Evolutionary conservation across 2,888 invertebrate genomes (phyloP).

Genomic region (Proisotoma minuta): DNA sequence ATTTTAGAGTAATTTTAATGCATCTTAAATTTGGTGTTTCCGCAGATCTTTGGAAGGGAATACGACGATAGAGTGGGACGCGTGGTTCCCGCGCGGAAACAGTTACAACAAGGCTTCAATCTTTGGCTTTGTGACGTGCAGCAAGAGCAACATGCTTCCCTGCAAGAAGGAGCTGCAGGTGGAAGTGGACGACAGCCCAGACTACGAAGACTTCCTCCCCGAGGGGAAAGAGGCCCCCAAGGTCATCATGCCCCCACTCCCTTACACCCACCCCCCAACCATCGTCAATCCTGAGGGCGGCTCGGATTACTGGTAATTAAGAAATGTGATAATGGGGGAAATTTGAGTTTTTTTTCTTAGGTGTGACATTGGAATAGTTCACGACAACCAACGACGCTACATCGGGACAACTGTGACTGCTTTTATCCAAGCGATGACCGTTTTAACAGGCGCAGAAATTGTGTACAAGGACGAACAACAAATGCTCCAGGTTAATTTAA

Average conservation of each 20-base stretch:
- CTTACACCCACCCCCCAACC: not conserved
- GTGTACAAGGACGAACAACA: conserved; percentile 9
- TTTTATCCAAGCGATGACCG: not conserved
- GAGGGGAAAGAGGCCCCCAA: not conserved
- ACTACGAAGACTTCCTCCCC: conserved; percentile 6
- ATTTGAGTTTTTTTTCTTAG: not conserved
- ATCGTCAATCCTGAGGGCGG: not conserved
- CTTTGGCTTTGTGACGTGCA: conserved; percentile 6
- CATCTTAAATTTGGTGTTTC: too few species aligned
- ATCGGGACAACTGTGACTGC: not conserved
- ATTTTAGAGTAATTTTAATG: too few species aligned
- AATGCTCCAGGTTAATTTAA: too few species aligned
- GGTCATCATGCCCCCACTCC: not conserved
- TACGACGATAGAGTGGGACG: conserved; percentile 10
- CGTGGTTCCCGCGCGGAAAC: conserved; percentile 1
- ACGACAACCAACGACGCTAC: not conserved
- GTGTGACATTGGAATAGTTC: not conserved
- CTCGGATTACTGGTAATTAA: not conserved
- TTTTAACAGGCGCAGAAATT: conserved; percentile 8
- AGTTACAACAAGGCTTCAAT: conserved; percentile 4
- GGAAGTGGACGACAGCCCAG: not conserved
- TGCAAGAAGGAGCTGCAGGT: not conserved
- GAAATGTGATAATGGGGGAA: not conserved
- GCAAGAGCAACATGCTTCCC: conserved; percentile 5
- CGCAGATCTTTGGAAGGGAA: too few species aligned